phyloP scores from a whole-genome alignment of 2,888 invertebrate genomes.

The Lycocerus yunnanus region DNA sequence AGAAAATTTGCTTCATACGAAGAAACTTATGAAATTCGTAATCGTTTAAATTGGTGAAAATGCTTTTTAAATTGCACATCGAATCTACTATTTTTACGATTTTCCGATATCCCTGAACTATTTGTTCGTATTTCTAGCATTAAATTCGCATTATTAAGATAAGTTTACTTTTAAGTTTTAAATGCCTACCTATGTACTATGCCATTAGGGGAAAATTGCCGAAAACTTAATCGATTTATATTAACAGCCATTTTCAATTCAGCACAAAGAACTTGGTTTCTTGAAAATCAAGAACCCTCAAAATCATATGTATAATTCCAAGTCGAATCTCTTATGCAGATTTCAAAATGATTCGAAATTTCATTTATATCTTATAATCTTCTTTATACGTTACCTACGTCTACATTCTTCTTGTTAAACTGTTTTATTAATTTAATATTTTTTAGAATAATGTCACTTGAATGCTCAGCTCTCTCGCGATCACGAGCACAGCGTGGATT shows the following conservation, averaged over 20 bases:
- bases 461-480: too few relatives aligned
- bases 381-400: conserved; percentile 2
- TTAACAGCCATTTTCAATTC: conserved; percentile 38
- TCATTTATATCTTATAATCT: conserved; percentile 24
- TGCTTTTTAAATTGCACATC: neutral
- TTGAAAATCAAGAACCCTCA: conserved; percentile 26
- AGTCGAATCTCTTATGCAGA: conserved; percentile 31
- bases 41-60: neutral
- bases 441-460: neutral
- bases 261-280: conserved; percentile 23
- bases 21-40: neutral
- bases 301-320: conserved; percentile 37
- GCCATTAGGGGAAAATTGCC: neutral
- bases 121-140: neutral
- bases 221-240: conserved; percentile 22
- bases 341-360: conserved; percentile 18
- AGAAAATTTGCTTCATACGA: neutral
- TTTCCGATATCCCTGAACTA: neutral
- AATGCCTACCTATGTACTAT: too few relatives aligned
- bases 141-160: neutral
- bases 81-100: neutral
- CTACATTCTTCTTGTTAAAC: neutral
- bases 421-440: neutral
- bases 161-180: neutral
- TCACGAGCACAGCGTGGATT: too few relatives aligned